Evolutionary conservation across 2,797 vertebrate genomes (phyloP).

Genomic region (Nannoperca obscura): DNA sequence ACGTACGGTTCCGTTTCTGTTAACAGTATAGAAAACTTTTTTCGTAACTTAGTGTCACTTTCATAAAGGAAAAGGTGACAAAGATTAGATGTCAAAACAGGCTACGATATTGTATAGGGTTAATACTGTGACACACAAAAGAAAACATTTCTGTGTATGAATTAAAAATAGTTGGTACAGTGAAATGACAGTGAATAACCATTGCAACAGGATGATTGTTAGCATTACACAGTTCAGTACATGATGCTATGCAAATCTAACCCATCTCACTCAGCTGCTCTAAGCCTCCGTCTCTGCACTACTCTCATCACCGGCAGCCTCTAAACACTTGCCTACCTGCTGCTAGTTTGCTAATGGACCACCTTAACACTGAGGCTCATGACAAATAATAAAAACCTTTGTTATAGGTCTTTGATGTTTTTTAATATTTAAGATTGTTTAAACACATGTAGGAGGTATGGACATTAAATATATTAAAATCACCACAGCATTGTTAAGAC

Average conservation of each 20-base stretch:
- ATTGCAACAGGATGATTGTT: conserved; percentile 84
- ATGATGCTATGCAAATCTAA: conserved; percentile 73
- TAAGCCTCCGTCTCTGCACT: conserved; percentile 60
- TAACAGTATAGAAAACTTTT: conserved; percentile 90
- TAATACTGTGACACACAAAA: conserved; percentile 87
- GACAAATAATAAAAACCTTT: conserved; percentile 60
- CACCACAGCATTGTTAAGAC: neutral
- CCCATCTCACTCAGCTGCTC: conserved; percentile 66
- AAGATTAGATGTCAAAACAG: conserved; percentile 88
- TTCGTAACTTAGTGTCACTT: conserved; percentile 87
- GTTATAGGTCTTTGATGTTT: neutral
- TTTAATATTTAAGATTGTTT: neutral
- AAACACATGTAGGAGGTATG: neutral
- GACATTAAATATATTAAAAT: neutral
- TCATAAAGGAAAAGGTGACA: conserved; percentile 95
- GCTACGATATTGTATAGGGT: conserved; percentile 85
- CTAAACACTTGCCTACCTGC: conserved; percentile 62
- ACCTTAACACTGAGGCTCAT: conserved; percentile 79
- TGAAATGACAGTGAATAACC: conserved; percentile 86
- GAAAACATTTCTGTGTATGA: conserved; percentile 84
- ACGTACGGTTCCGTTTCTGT: conserved; percentile 90
- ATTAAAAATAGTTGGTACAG: conserved; percentile 78
- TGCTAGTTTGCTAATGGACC: conserved; percentile 63
- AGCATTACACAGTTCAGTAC: conserved; percentile 83
- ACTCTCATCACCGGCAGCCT: conserved; percentile 61